These are phyloP conservation scores for Eira barbara DNA, from an alignment of 2,113 vertebrate genomes.

Conservation along the genomic window DNA sequence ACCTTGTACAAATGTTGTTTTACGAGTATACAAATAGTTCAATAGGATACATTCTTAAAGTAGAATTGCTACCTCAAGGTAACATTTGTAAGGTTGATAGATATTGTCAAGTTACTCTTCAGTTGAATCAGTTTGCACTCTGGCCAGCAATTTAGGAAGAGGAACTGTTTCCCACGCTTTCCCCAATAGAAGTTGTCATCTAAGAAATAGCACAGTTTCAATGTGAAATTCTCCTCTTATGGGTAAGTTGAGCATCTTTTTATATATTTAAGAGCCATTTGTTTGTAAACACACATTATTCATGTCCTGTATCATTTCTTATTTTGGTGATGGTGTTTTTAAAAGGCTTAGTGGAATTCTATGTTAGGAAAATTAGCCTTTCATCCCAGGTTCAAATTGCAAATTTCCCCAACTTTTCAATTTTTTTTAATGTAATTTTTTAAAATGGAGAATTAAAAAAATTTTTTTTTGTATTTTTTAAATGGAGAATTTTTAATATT, in stretches of 20 bases:
- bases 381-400: background rate
- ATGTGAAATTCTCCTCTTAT: background rate
- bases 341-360: background rate
- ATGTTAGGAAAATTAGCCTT: background rate
- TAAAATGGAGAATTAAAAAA: background rate
- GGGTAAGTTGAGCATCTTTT: background rate
- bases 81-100: background rate
- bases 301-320: background rate
- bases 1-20: background rate
- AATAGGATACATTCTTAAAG: background rate
- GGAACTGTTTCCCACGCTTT: background rate
- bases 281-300: background rate
- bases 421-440: background rate
- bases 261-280: background rate
- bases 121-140: background rate
- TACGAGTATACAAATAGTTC: background rate
- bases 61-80: background rate
- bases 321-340: background rate
- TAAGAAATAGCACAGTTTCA: background rate
- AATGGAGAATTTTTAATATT: background rate
- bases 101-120: background rate
- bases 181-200: background rate
- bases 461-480: background rate
- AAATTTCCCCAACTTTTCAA: background rate
- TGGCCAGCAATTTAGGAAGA: background rate